These are phyloP conservation scores for Cantharis rufa DNA, from an alignment of 2,888 invertebrate species.

Conservation along the genomic window DNA sequence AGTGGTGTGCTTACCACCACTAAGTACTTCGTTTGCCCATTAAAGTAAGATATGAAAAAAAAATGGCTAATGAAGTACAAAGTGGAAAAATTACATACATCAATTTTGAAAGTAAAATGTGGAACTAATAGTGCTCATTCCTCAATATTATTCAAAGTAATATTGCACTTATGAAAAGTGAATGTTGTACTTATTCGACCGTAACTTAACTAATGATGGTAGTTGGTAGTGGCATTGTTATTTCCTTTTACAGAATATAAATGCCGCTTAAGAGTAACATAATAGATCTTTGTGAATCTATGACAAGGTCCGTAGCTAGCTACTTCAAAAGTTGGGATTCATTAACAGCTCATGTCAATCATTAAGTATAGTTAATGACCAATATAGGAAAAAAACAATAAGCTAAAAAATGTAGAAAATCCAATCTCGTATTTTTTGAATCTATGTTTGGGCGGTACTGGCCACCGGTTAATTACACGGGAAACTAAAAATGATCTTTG, in stretches of 20 bases:
- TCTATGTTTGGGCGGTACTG: constrained; percentile 42
- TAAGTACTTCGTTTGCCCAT: not conserved
- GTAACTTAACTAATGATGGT: constrained; percentile 44
- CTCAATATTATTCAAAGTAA: not conserved
- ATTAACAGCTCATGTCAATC: not conserved
- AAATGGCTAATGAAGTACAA: not conserved
- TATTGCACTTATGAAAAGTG: constrained; percentile 14
- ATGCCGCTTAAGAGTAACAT: constrained; percentile 38
- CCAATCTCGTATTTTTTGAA: constrained; percentile 32
- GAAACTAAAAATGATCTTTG: constrained; percentile 45
- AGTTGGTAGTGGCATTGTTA: constrained; percentile 42
- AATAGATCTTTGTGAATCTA: constrained; percentile 35
- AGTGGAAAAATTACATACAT: not conserved
- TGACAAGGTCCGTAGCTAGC: constrained; percentile 25
- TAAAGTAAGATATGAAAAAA: not conserved
- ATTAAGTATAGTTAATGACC: constrained; percentile 14
- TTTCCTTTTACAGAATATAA: constrained; percentile 38
- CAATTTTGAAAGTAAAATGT: not conserved
- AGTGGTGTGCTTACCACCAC: not conserved
- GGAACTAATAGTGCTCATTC: not conserved
- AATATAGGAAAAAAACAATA: constrained; percentile 29
- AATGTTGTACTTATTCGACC: constrained; percentile 30
- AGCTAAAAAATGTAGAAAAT: constrained; percentile 32
- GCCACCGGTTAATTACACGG: constrained; percentile 51
- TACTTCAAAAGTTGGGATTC: not conserved